Evolutionary conservation across 2,113 vertebrate genomes (phyloP).

Genomic region (Sorex araneus): DNA sequence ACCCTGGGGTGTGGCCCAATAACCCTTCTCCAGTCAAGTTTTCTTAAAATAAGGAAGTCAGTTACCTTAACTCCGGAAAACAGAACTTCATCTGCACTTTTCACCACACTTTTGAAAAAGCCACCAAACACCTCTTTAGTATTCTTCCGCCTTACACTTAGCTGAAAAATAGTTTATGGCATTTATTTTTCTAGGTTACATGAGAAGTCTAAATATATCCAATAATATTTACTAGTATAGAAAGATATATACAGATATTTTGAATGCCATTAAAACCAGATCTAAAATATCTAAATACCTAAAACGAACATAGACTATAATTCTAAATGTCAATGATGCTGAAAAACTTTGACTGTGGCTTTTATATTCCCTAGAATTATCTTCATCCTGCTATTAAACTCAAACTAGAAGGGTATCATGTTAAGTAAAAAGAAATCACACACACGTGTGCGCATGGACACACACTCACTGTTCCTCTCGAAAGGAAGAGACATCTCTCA

Average conservation of each 20-base stretch:
- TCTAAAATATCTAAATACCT: not conserved
- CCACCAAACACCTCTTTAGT: constrained; percentile 98
- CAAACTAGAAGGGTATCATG: too few species aligned
- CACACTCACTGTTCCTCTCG: too few species aligned
- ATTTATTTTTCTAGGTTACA: not conserved
- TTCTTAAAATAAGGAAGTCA: not conserved
- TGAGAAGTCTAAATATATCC: not conserved
- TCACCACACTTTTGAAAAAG: constrained; percentile 97
- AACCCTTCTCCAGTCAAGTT: too few species aligned
- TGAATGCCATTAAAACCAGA: not conserved
- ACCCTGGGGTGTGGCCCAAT: too few species aligned
- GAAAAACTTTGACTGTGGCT: not conserved
- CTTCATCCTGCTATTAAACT: not conserved
- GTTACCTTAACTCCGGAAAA: constrained; percentile 97
- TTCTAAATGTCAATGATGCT: not conserved
- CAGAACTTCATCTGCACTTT: constrained; percentile 97
- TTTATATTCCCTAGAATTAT: constrained; percentile 20
- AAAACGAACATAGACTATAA: not conserved
- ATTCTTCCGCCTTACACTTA: constrained; percentile 97
- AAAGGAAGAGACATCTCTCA: too few species aligned
- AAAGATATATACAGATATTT: not conserved
- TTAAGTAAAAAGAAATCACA: too few species aligned
- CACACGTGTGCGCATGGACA: too few species aligned
- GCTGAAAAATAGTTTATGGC: constrained; percentile 84
- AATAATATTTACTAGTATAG: not conserved